Conservation (phyloP, 2,888 invertebrate genomes). For the Idaea dimidiata region DNA sequence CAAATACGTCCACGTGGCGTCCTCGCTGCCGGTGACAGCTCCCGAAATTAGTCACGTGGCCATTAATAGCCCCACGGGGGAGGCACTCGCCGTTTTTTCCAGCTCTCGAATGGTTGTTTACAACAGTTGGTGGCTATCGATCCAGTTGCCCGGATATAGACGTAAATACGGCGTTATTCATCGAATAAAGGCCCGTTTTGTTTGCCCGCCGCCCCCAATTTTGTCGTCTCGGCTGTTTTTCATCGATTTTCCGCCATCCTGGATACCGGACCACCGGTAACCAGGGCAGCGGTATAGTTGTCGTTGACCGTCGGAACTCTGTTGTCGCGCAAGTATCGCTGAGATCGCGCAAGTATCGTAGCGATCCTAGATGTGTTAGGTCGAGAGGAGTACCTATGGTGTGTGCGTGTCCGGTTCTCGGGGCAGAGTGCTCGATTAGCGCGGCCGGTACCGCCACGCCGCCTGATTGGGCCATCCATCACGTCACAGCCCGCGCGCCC, state of each 20-base stretch:
- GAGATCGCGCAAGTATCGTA: conserved; percentile 56
- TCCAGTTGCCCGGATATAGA: conserved; percentile 59
- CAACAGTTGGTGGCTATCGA: conserved; percentile 78
- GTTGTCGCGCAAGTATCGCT: conserved; percentile 52
- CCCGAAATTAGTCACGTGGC: conserved; percentile 79
- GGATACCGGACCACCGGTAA: conserved; percentile 14
- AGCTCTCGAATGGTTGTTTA: conserved; percentile 67
- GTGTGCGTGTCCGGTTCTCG: conserved; percentile 65
- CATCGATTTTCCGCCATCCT: conserved; percentile 66
- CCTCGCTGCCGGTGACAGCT: conserved; percentile 71
- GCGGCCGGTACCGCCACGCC: conserved; percentile 73
- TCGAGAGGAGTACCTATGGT: conserved; percentile 39
- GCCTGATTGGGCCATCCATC: conserved; percentile 82
- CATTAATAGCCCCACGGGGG: conserved; percentile 69
- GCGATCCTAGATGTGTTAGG: conserved; percentile 64
- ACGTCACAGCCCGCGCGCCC: conserved; percentile 57
- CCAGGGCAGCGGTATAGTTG: neutral
- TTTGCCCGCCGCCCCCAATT: conserved; percentile 52
- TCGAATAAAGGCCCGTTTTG: conserved; percentile 44
- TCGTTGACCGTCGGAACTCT: conserved; percentile 27
- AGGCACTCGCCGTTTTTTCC: conserved; percentile 62
- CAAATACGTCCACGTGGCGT: conserved; percentile 55
- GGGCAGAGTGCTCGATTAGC: conserved; percentile 76
- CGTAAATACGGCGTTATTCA: conserved; percentile 66
- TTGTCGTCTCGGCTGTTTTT: conserved; percentile 61